Evolutionary conservation across 1,140 invertebrate genomes (phyloP).

Genomic region (Papilio dardanus): DNA sequence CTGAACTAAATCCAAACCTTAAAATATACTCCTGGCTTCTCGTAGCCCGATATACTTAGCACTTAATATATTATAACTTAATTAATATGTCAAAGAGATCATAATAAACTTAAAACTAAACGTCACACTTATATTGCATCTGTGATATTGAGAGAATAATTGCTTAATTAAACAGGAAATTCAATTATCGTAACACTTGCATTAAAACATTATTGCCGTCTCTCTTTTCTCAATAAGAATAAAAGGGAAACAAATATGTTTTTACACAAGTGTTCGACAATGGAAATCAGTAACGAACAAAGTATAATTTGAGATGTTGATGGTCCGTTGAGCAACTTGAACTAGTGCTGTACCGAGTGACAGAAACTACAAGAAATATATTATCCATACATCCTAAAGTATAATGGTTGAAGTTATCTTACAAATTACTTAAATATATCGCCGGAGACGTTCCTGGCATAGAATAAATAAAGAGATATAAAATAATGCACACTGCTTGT

Average conservation of each 20-base stretch:
- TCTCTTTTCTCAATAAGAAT: neutral
- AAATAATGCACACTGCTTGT: constrained; percentile 67
- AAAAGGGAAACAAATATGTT: neutral
- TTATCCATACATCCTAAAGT: constrained; percentile 50
- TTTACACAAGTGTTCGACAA: neutral
- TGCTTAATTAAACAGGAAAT: neutral
- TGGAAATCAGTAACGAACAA: neutral
- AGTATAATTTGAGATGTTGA: neutral
- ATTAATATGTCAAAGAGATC: constrained; percentile 78
- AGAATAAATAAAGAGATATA: constrained; percentile 76
- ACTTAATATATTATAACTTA: constrained; percentile 72
- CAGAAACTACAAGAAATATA: constrained; percentile 53
- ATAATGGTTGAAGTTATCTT: constrained; percentile 70
- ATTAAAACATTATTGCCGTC: neutral
- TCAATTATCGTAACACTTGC: neutral
- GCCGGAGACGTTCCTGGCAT: constrained; percentile 54
- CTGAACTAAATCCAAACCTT: constrained; percentile 28
- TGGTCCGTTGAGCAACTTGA: constrained; percentile 10
- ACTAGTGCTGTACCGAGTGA: constrained; percentile 49
- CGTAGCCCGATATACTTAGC: constrained; percentile 50
- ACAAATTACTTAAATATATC: constrained; percentile 79
- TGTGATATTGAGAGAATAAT: constrained; percentile 34
- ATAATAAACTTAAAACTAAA: constrained; percentile 79
- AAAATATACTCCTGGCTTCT: constrained; percentile 35
- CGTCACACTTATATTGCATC: constrained; percentile 69